phyloP scores from a whole-genome alignment of 2,113 vertebrate species.

The Lepisosteus oculatus region DNA sequence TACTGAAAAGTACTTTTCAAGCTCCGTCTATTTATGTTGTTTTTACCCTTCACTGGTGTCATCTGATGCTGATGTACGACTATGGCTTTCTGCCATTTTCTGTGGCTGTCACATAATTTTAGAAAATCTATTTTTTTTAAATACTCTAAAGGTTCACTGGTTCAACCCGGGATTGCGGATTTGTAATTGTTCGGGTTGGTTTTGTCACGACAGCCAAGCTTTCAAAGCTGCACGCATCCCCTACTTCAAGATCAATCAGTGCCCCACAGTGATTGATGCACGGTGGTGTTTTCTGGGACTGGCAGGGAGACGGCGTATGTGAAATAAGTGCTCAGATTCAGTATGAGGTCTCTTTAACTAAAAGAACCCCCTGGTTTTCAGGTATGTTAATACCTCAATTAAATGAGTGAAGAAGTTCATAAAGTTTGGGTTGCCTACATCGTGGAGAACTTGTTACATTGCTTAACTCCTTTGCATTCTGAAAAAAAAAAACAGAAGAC shows the following conservation, averaged over 20 bases:
- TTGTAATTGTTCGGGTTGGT: conserved; percentile 11
- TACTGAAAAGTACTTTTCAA: no score
- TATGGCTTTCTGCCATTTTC: no score
- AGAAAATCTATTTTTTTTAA: no score
- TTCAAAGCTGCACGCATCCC: not conserved
- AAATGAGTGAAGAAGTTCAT: not conserved
- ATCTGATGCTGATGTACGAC: no score
- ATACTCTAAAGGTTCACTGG: no score
- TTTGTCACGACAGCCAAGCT: not conserved
- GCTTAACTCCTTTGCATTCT: no score
- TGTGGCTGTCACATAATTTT: no score
- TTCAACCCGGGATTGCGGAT: no score
- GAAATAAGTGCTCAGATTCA: conserved; percentile 9
- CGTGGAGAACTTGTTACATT: no score
- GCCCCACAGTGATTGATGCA: not conserved
- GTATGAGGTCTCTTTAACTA: conserved; percentile 8
- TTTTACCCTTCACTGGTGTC: no score
- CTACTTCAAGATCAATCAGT: conserved; percentile 18
- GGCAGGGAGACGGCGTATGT: not conserved
- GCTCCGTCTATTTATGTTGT: no score
- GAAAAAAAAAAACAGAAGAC: no score
- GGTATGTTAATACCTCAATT: conserved; percentile 23
- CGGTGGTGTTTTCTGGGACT: not conserved
- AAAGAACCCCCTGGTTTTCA: not conserved
- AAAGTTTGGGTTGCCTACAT: not conserved